phyloP scores from a whole-genome alignment of 2,888 invertebrate genomes.

The Alloplasta piceator region DNA sequence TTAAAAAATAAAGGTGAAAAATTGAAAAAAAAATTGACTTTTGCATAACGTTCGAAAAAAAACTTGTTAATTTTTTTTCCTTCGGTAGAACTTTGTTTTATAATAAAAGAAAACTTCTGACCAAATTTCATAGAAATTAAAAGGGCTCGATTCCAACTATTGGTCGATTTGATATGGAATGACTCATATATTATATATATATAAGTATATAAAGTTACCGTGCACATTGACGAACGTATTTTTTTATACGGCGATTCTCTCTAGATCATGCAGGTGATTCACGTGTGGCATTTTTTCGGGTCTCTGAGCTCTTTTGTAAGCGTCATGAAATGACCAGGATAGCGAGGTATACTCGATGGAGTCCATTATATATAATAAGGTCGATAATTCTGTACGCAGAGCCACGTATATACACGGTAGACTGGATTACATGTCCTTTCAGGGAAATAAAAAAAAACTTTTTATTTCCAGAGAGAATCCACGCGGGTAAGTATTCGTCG shows the following conservation, averaged over 20 bases:
- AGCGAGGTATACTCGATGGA: conserved; percentile 23
- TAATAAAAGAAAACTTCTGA: no score
- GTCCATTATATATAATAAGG: conserved; percentile 42
- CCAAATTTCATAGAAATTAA: no score
- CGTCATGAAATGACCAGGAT: conserved; percentile 39
- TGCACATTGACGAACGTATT: neutral
- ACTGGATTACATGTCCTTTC: conserved; percentile 55
- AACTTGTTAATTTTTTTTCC: no score
- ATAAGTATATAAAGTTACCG: no score
- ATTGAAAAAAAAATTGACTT: no score
- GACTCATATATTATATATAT: no score
- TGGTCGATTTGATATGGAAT: no score
- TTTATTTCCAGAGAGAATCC: conserved; percentile 22
- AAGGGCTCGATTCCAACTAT: no score
- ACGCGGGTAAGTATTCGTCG: conserved; percentile 42
- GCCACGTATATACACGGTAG: conserved; percentile 44
- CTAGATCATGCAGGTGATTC: conserved; percentile 59
- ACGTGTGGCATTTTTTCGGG: conserved; percentile 61
- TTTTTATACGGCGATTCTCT: conserved; percentile 1
- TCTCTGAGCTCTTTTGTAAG: conserved; percentile 43
- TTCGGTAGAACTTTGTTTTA: no score
- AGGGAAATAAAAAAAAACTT: conserved; percentile 21
- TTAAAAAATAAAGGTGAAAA: no score
- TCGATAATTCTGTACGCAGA: conserved; percentile 43
- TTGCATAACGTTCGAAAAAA: no score